Conservation (phyloP, 2,888 invertebrate genomes). For the Barypeithes pellucidus region DNA sequence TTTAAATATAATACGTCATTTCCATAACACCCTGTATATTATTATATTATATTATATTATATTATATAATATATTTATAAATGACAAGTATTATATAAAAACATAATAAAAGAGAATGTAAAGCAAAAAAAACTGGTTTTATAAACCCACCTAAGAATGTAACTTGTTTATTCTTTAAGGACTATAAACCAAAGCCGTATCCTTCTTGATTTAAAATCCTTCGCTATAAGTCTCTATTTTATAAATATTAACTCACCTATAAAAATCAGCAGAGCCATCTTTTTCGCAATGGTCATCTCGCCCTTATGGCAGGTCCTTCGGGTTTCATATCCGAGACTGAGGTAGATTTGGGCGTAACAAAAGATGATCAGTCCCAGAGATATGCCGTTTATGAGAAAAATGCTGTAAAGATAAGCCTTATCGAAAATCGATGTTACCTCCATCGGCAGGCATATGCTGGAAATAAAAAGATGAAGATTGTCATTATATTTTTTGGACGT, state of each 20-base stretch:
- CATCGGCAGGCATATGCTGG: conserved; percentile 91
- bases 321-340: conserved; percentile 82
- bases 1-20: too few relatives aligned
- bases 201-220: too few relatives aligned
- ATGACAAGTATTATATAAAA: too few relatives aligned
- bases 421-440: conserved; percentile 82
- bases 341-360: conserved; percentile 90
- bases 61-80: too few relatives aligned
- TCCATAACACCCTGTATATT: too few relatives aligned
- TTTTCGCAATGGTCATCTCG: conserved; percentile 86
- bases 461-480: conserved; percentile 59
- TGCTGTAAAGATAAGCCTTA: conserved; percentile 81
- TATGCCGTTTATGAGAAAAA: conserved; percentile 84
- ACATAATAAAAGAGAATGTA: too few relatives aligned
- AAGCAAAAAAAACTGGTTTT: too few relatives aligned
- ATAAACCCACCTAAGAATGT: too few relatives aligned
- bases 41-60: too few relatives aligned
- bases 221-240: background rate
- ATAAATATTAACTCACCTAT: conserved; percentile 34
- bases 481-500: too few relatives aligned
- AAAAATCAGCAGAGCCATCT: conserved; percentile 90
- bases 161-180: too few relatives aligned
- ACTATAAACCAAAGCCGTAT: too few relatives aligned
- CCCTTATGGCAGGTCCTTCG: conserved; percentile 74
- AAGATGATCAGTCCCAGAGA: conserved; percentile 89